A percentile compares a stretch with the other conserved stretches of the same genome.
Evolutionary conservation across 2,113 vertebrate genomes (phyloP).

Genomic region (Alosa alosa): DNA sequence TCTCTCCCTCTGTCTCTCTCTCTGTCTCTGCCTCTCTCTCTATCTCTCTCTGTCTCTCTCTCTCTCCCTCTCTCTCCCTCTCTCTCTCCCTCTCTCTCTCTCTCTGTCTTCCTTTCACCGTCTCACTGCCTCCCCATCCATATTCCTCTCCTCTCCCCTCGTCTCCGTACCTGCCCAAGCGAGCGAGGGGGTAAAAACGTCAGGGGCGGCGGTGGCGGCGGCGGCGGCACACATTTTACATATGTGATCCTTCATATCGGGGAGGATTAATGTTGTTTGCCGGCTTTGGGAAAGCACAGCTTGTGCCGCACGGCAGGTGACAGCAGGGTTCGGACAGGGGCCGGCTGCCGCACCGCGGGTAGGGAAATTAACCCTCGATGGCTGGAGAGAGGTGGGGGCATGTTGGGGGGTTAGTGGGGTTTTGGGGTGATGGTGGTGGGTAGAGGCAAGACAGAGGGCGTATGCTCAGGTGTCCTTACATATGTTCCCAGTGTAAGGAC

Average conservation of each 20-base stretch:
- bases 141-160: constrained; percentile 22
- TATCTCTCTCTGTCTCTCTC: constrained; percentile 49
- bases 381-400: constrained; percentile 81
- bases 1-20: constrained; percentile 49
- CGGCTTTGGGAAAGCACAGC: constrained; percentile 85
- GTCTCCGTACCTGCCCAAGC: constrained; percentile 48
- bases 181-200: constrained; percentile 9
- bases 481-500: constrained; percentile 81
- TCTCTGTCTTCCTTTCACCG: constrained; percentile 33
- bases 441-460: constrained; percentile 45
- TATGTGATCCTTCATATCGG: constrained; percentile 89
- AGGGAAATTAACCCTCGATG: constrained; percentile 90
- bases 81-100: constrained; percentile 46
- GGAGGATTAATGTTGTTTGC: constrained; percentile 90
- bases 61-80: constrained; percentile 46
- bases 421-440: constrained; percentile 16
- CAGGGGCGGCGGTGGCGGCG: not conserved
- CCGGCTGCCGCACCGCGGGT: constrained; percentile 79
- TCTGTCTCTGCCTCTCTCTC: constrained; percentile 52
- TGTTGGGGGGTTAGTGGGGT: constrained; percentile 53
- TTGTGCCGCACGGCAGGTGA: constrained; percentile 84
- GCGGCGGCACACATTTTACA: constrained; percentile 85
- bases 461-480: constrained; percentile 80
- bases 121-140: constrained; percentile 46
- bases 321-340: constrained; percentile 83